Evolutionary conservation across 2,797 vertebrate genomes (phyloP), one percentile per base, ranked within the genome.

Genomic region (Mormyrops attenuatus): DNA sequence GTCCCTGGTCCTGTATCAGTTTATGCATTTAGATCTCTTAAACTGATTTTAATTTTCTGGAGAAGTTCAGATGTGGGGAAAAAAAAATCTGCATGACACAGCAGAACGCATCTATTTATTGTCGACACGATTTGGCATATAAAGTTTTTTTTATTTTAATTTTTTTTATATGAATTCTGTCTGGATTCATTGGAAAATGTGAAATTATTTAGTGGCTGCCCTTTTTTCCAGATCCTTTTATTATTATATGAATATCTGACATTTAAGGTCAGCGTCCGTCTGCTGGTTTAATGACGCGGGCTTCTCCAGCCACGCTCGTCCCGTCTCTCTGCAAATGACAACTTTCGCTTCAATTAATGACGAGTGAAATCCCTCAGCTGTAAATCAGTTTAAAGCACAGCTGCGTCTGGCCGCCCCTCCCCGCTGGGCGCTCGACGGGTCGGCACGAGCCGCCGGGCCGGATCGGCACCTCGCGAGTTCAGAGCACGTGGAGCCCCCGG

Each of bases 331-430:
- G 69, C n/a, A 88, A 91, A 92, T 87, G 88, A 89, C 77, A 73
- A 66, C 52, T 85, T 89, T 6, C 82, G 84, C 90, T 91, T 47
- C 57, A 90, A 80, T 86, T 80, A 55, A 77, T 52, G 77, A 80
- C 84, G 57, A 77, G 69, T 77, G 53, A 88, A 86, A 52, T 20
- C 82, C 88, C 47, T 89, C 38, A 55, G 30, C 69, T n/a, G 90
- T 91, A 91, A 92, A 92, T 92, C 90, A 90, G 88, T 89, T 60
- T 91, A 89, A 91, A 91, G 90, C 85, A n/a, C 44, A 88, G 90
- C 90, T 73, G 44, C 50, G 55, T n/a, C 57, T n/a, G 55, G 2
- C 66, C 87, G 85, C 90, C 91, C 88, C 1, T 84, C 88, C 30
- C 84, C 73, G 88, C 89, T 77, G 88, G 88, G n/a, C 30, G 20